Base-by-base conservation (phyloP, 1,140 invertebrate species). In the Agrypnia vestita region DNA sequence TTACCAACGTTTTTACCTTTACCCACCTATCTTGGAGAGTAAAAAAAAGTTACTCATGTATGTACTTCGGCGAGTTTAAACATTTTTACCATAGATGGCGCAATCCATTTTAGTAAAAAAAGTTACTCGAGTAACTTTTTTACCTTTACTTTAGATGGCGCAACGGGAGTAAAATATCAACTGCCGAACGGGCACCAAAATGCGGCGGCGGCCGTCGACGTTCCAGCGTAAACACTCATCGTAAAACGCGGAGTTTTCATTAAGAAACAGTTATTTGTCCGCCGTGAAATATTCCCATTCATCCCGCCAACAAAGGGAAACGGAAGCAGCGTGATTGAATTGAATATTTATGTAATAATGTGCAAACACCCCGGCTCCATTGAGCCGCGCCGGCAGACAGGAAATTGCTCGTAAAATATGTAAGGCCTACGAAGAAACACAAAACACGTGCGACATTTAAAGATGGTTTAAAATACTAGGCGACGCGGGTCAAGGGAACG, bases 241-340 rank as follows among this genome's bases (percentile, higher is more conserved):
- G 71, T 21, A 6, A 15, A 35, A 35, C 10, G 17, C 19, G 4
- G 71, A 55, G 13, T 44, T 55, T 74, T 74, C 71, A 74, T 74
- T 74, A 74, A 74, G 49, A 74, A 74, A 74, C 71, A 74, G 71
- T 74, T 74, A 74, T 55, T 56, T 56, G 71, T 55, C 55, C 43
- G 43, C 44, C 71, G 71, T 74, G 53, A 56, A 56, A 74, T 55
- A 59, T 74, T 74, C 7, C 43, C 71, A 74, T 74, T 74, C 71
- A 74, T 59, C 71, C 35, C 13, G 21, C 13, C 47, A 43, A 77
- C 61, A 77, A 77, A 67, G 19, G 75, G 8, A 56, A 77, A 53
- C 75, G 75, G 75, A 77, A 77, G 61, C 75, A 25, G 35, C 19
- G 13, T 67, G 75, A 77, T 77, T 77, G 75, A 77, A 77, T 77